A percentile compares a stretch with the other conserved stretches of the same genome.
Evolutionary conservation across 2,113 vertebrate genomes (phyloP).

Genomic region (Seriola aureovittata): DNA sequence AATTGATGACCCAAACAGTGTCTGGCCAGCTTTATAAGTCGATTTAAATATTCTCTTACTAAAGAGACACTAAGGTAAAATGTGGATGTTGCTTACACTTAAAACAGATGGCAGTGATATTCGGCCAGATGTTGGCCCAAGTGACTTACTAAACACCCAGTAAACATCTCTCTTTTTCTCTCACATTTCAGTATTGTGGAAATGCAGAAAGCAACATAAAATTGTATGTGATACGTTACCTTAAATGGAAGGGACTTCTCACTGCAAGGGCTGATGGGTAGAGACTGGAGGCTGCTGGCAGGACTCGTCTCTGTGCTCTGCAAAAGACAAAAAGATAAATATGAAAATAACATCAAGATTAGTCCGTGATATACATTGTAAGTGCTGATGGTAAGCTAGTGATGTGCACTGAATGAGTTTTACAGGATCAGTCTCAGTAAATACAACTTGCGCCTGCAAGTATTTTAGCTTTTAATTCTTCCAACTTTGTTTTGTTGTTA

Average conservation of each 20-base stretch:
- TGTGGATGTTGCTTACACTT: neutral
- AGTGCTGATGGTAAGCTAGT: neutral
- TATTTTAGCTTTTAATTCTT: conserved; percentile 13
- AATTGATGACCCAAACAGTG: neutral
- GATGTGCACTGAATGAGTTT: neutral
- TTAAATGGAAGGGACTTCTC: conserved; percentile 92
- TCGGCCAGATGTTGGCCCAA: too few species aligned
- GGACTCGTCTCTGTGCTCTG: conserved; percentile 96
- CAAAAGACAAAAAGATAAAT: conserved; percentile 60
- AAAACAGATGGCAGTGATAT: neutral
- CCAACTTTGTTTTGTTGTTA: neutral
- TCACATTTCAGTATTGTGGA: neutral
- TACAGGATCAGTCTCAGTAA: neutral
- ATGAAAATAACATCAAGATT: conserved; percentile 22
- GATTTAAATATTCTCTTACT: too few species aligned
- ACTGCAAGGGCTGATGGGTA: conserved; percentile 94
- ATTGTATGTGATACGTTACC: conserved; percentile 82
- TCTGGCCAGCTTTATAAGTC: neutral
- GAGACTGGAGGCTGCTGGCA: conserved; percentile 93
- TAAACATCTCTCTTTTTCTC: neutral
- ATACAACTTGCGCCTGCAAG: neutral
- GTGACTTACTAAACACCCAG: neutral
- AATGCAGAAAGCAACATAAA: neutral
- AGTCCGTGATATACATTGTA: neutral
- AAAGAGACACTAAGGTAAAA: neutral